Percentiles rank a stretch among this genome's conserved stretches.
Conservation (phyloP, 1,140 invertebrate genomes). For the Aphaenogaster floridana region DNA sequence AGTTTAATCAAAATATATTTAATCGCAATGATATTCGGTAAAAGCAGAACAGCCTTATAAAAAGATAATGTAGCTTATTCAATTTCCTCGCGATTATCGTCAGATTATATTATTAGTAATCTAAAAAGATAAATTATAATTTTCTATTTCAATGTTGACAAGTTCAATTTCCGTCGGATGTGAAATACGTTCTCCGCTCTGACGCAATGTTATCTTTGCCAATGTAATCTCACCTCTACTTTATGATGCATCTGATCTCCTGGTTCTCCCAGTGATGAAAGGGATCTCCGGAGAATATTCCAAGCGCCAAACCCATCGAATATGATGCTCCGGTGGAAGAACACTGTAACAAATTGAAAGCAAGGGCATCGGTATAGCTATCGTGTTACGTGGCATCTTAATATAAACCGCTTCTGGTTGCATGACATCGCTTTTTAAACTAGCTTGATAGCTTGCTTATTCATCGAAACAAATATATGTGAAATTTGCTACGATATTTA, state of each 20-base stretch:
- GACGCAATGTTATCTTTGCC: constrained; percentile 40
- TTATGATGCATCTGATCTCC: constrained; percentile 40
- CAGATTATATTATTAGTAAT: too few relatives aligned
- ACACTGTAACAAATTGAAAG: constrained; percentile 34
- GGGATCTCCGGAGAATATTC: constrained; percentile 18
- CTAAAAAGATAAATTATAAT: constrained; percentile 17
- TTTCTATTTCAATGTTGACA: background rate
- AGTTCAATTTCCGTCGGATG: constrained; percentile 22
- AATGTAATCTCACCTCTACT: constrained; percentile 42
- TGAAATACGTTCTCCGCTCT: background rate
- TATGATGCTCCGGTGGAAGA: constrained; percentile 10
- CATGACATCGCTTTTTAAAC: background rate
- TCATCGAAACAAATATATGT: background rate
- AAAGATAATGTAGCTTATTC: background rate
- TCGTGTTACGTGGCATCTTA: background rate
- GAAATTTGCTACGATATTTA: background rate
- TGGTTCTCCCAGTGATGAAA: constrained; percentile 2
- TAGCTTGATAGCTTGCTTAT: background rate
- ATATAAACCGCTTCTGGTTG: background rate
- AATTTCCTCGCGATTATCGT: background rate
- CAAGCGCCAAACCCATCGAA: constrained; percentile 20
- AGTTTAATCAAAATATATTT: background rate
- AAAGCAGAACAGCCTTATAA: background rate
- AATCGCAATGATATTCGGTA: background rate
- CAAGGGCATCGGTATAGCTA: background rate